Evolutionary conservation across 2,797 vertebrate genomes (phyloP), one percentile per base, ranked within the genome.

Genomic region (Molossus alvarezi): DNA sequence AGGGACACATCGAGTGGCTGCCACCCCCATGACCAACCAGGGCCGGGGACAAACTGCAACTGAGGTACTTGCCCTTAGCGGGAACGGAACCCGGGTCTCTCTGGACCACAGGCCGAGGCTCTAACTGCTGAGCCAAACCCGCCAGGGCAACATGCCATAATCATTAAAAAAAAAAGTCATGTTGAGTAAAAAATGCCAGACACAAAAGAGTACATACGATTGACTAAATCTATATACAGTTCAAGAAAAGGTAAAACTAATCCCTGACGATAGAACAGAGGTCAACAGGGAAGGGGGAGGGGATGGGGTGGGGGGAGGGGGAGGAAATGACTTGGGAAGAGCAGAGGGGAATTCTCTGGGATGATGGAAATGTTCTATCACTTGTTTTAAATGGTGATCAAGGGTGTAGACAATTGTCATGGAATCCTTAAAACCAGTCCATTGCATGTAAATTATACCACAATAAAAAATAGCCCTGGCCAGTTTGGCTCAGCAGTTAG

Each of bases 201-300:
- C 29, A 58, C 29, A n/a, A 64, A 87, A 65, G 17, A 21, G 41
- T 55, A n/a, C 3, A 25, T 13, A 53, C 21, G 48, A 53, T 9
- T 45, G 21, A 58, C 69, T 51, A 13, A 21, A 83, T 71, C n/a
- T 62, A 29, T 11, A 13, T n/a, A 9, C 86, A 91, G 29, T 64
- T 85, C 58, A 69, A 72, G n/a, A 71, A 65, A 79, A 92, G 57
- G n/a, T n/a, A 72, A 90, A 86, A 53, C 33, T 72, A 71, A 65
- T 29, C 37, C 62, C 15, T 21, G 0, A 6, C 45, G 27, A 48
- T 6, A 23, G 1, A 88, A 75, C 18, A 58, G 53, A 25, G 60
- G 87, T 93, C 17, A 5, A 20, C 20, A 17, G 25, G n/a, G 25
- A 21, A 64, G 41, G 17, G 14, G 62, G 41, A 33, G 3, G 33